These are phyloP conservation scores for Apoda limacodes DNA, from an alignment of 2,888 invertebrate genomes.

Conservation along the genomic window DNA sequence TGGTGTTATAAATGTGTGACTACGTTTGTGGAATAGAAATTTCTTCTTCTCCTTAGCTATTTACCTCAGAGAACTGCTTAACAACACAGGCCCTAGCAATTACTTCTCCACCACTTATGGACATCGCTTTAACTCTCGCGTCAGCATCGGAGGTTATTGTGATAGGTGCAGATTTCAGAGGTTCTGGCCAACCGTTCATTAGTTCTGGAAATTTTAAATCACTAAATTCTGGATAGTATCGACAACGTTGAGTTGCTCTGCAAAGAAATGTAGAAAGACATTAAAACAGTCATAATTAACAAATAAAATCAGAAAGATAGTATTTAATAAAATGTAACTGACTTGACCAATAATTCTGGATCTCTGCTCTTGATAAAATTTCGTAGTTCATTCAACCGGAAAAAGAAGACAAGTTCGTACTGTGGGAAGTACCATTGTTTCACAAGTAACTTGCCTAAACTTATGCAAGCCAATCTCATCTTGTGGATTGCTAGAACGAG, in stretches of 20 bases:
- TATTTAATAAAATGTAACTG: too few species aligned
- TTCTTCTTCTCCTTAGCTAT: too few species aligned
- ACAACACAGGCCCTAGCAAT: conserved; percentile 80
- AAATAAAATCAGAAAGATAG: too few species aligned
- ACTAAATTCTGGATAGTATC: conserved; percentile 70
- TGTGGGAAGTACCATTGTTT: conserved; percentile 74
- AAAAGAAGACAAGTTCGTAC: conserved; percentile 73
- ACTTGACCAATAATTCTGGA: conserved; percentile 73
- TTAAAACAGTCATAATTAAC: too few species aligned
- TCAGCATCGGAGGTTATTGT: conserved; percentile 29
- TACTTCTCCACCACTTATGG: conserved; percentile 78
- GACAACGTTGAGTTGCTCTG: conserved; percentile 76
- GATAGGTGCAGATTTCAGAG: conserved; percentile 28
- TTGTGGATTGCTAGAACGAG: conserved; percentile 66
- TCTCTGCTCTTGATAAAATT: conserved; percentile 62
- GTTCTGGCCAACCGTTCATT: conserved; percentile 46
- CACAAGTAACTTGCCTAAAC: conserved; percentile 70
- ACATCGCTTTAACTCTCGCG: conserved; percentile 68
- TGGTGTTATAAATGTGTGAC: too few species aligned
- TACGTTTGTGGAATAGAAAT: too few species aligned
- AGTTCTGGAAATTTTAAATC: conserved; percentile 75
- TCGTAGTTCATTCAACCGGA: conserved; percentile 75
- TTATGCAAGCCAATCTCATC: conserved; percentile 68
- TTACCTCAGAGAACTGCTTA: conserved; percentile 74
- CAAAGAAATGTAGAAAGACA: too few species aligned